Base-by-base conservation (phyloP, 2,888 invertebrate genomes). In the Drosophila dives region DNA sequence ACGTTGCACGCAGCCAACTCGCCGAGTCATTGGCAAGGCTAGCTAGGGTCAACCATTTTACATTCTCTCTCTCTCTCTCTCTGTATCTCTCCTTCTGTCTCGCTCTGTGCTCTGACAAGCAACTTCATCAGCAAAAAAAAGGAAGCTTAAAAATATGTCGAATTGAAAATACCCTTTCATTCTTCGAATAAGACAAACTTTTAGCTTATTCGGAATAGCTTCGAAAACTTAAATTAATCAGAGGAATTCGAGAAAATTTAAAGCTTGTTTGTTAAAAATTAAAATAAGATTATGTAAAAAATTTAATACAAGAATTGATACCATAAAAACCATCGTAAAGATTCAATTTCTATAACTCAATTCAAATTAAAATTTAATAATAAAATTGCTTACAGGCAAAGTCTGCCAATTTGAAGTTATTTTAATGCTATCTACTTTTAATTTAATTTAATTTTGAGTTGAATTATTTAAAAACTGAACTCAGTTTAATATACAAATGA, bases 1-100 rank as follows among this genome's bases (percentile, higher is more conserved):
- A 76, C 77, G 79, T 34, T 51, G 78, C 78, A 80, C 80, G 78
- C 76, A 76, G 45, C 69, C 64, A 64, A 63, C 59, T 49, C 60
- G 75, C 56, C 63, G 59, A 70, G 75, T 66, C 64, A 69, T 61
- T 75, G 64, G 59, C 71, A 65, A 78, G 63, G 63, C 68, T 36
- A 51, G 40, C 63, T 72, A 66, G 72, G 81, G 75, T 80, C 75
- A 77, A 75, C 68, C 78, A 68, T 55, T 79, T 64, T 64, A 45
- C 64, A 51, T 48, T 48, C 42, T 11, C 20, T 23, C 23, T 3
- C 20, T 45, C 3, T 20, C 4, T 45, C 20, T 45, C 11, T 26
- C 36, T 29, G 36, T 29, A 38, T 29, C 11, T 10, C 17, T 17
- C 17, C 2, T 11, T 36, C 26, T 38, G n/a, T 3, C 36, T 38